Conservation (phyloP, 2,113 vertebrate genomes). For the Pterocles gutturalis region DNA sequence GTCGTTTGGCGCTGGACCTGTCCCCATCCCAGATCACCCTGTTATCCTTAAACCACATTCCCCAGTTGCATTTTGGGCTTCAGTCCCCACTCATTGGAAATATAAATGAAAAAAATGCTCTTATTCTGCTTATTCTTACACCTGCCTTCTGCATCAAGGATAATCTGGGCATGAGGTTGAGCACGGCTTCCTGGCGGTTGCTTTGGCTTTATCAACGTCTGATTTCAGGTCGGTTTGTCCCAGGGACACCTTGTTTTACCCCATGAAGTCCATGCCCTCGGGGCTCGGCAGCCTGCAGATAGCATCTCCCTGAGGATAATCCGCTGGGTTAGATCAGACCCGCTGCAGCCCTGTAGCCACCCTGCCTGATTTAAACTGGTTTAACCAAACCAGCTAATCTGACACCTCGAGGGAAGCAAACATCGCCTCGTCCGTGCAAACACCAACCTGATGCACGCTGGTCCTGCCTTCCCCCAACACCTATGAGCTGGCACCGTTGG, state of each 20-base stretch:
- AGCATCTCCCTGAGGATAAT: background rate
- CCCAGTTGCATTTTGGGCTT: background rate
- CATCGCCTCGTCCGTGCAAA: background rate
- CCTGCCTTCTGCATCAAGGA: background rate
- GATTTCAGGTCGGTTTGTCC: background rate
- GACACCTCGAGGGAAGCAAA: background rate
- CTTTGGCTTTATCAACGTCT: background rate
- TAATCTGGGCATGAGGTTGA: background rate
- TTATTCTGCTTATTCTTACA: background rate
- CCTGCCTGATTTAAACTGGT: background rate
- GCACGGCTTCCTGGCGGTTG: fast-evolving
- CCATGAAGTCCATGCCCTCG: background rate
- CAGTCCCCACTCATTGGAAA: fast-evolving
- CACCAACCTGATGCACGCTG: background rate
- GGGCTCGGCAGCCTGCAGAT: background rate
- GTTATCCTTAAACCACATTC: background rate
- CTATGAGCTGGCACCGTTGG: fast-evolving
- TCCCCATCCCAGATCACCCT: background rate
- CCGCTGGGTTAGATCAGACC: background rate
- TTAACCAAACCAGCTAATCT: background rate
- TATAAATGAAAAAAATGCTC: background rate
- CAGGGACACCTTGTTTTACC: background rate
- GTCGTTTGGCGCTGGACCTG: background rate
- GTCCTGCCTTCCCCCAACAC: background rate
- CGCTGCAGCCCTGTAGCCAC: background rate